Conservation (phyloP, 2,797 vertebrate genomes). For the Brachyrhaphis roseni region DNA sequence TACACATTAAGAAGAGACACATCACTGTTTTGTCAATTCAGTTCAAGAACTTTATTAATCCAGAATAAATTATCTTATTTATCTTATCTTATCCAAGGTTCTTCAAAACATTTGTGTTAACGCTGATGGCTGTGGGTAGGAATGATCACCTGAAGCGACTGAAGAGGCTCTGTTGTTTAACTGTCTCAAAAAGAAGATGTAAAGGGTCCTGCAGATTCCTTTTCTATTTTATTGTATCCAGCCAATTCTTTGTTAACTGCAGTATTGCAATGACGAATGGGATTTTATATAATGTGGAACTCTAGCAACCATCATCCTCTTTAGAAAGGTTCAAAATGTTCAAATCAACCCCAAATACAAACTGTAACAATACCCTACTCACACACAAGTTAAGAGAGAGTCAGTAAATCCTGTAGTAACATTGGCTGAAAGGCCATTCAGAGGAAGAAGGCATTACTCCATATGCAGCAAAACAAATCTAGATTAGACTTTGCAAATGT, state of each 20-base stretch:
- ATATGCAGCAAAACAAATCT: not conserved
- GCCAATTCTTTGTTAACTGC: not conserved
- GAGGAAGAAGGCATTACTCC: not conserved
- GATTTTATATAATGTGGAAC: not conserved
- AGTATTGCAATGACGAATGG: not conserved
- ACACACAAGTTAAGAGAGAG: too few species aligned
- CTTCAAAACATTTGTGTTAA: not conserved
- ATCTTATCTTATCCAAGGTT: not conserved
- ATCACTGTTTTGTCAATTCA: not conserved
- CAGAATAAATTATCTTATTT: too few species aligned
- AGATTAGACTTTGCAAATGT: not conserved
- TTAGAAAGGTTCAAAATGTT: not conserved
- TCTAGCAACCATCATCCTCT: not conserved
- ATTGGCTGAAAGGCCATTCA: not conserved
- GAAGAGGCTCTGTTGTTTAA: not conserved
- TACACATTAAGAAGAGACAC: not conserved
- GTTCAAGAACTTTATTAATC: not conserved
- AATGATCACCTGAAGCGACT: not conserved
- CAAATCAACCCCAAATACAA: not conserved
- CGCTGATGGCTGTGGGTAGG: not conserved
- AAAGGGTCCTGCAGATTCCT: not conserved
- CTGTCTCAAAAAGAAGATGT: not conserved
- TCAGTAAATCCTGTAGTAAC: not conserved
- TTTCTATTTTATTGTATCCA: not conserved
- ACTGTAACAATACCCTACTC: too few species aligned